These are phyloP conservation scores for Cerceris rybyensis DNA, from an alignment of 2,888 invertebrate genomes.

Conservation along the genomic window DNA sequence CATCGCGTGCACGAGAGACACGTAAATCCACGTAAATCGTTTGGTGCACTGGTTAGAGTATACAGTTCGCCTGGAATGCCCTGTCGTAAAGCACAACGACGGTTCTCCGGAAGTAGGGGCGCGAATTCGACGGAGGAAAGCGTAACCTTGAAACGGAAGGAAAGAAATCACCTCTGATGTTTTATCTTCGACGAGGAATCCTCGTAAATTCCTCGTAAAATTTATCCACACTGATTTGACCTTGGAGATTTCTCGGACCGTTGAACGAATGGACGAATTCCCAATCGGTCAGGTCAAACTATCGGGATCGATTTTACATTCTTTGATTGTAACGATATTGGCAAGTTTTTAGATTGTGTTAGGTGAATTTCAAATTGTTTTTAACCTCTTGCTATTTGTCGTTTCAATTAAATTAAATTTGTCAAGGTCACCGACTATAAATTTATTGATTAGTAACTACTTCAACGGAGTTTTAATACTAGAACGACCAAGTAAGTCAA, in stretches of 20 bases:
- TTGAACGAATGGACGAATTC: background rate
- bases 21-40: too few relatives aligned
- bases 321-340: too few relatives aligned
- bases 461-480: too few relatives aligned
- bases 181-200: slow-evolving; percentile 3
- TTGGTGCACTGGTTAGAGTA: too few relatives aligned
- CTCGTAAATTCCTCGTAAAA: slow-evolving; percentile 22
- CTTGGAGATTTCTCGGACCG: slow-evolving; percentile 2
- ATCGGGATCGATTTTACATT: background rate
- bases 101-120: background rate
- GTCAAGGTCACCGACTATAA: too few relatives aligned
- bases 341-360: too few relatives aligned
- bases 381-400: too few relatives aligned
- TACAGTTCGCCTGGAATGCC: too few relatives aligned
- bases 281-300: background rate
- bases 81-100: background rate
- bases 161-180: background rate
- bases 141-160: slow-evolving; percentile 13
- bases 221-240: slow-evolving; percentile 7
- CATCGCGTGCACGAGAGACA: background rate
- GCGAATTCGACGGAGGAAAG: background rate
- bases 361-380: too few relatives aligned
- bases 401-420: too few relatives aligned
- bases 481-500: too few relatives aligned
- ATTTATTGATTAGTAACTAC: too few relatives aligned